These are phyloP conservation scores for Acronicta leporina DNA, from an alignment of 2,888 invertebrate species.

Conservation along the genomic window DNA sequence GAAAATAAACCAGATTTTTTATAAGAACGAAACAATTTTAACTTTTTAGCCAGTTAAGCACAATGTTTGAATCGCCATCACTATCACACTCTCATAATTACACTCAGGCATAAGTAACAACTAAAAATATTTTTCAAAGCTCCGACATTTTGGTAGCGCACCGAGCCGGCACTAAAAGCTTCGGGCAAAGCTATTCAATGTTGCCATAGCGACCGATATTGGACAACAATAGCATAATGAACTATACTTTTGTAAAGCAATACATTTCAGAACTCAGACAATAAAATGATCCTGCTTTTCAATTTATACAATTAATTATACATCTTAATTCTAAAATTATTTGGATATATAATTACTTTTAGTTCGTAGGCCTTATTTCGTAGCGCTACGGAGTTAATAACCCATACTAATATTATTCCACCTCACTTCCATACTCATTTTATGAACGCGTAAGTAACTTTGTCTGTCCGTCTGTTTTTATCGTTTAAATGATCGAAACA, in stretches of 20 bases:
- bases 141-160: constrained; percentile 43
- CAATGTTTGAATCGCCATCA: constrained; percentile 42
- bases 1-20: constrained; percentile 42
- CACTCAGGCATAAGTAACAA: constrained; percentile 38
- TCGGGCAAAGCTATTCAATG: constrained; percentile 80
- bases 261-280: constrained; percentile 44
- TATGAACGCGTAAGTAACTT: too few species aligned
- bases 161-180: constrained; percentile 49
- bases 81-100: constrained; percentile 54
- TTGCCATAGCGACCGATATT: constrained; percentile 78
- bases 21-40: constrained; percentile 8
- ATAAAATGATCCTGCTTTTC: constrained; percentile 24
- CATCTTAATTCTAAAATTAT: too few species aligned
- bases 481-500: too few species aligned
- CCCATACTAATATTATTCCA: too few species aligned
- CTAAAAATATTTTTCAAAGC: constrained; percentile 12
- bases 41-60: constrained; percentile 17
- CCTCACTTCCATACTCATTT: too few species aligned
- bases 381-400: constrained; percentile 1
- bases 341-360: too few species aligned
- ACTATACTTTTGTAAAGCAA: constrained; percentile 33
- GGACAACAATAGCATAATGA: constrained; percentile 71
- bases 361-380: constrained; percentile 1
- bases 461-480: too few species aligned
- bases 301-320: too few species aligned